These are phyloP conservation scores for Geopemphigus sp. DNA, from an alignment of 1,140 invertebrate species.

Conservation along the genomic window DNA sequence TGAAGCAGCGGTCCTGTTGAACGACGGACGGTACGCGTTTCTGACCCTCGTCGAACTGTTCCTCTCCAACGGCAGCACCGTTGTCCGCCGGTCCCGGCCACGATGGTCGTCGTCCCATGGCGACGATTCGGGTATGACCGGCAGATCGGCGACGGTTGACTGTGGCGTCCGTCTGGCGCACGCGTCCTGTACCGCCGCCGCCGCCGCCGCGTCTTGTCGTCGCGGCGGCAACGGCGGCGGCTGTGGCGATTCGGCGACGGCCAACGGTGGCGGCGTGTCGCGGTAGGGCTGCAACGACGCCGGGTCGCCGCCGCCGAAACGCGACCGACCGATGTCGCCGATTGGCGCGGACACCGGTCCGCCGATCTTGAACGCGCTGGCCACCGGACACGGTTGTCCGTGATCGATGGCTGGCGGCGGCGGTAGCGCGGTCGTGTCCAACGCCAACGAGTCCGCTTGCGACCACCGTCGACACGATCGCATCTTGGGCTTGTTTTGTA, in stretches of 20 bases:
- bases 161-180: background rate
- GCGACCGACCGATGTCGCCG: background rate
- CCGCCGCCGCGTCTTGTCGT: too few relatives aligned
- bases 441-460: constrained; percentile 50
- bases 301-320: constrained; percentile 38
- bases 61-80: background rate
- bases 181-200: too few relatives aligned
- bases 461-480: constrained; percentile 54
- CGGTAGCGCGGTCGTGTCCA: constrained; percentile 51
- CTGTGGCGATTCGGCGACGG: background rate
- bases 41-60: constrained; percentile 24
- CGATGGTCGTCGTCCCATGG: constrained; percentile 11
- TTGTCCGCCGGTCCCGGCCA: background rate
- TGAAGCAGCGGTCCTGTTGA: constrained; percentile 51
- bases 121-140: constrained; percentile 37
- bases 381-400: constrained; percentile 21
- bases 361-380: constrained; percentile 8
- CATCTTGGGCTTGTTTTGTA: constrained; percentile 52
- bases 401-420: constrained; percentile 54
- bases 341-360: constrained; percentile 50
- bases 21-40: constrained; percentile 13
- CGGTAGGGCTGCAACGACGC: background rate
- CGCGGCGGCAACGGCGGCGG: background rate
- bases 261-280: background rate
- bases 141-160: constrained; percentile 2